Evolutionary conservation across 2,888 invertebrate genomes (phyloP).

Genomic region (Allophyes oxyacanthae): DNA sequence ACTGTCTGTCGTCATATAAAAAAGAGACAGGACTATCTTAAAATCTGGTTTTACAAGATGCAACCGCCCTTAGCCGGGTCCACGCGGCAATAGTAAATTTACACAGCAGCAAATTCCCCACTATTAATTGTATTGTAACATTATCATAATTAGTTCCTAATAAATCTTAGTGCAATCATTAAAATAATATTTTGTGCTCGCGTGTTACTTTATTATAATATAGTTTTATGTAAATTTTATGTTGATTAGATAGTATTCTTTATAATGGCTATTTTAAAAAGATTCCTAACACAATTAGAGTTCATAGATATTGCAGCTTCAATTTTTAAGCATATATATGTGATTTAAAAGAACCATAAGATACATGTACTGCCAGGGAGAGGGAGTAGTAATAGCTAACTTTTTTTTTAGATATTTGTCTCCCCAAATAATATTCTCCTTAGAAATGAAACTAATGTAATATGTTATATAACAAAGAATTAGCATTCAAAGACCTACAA

Average conservation of each 20-base stretch:
- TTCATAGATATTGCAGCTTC: constrained; percentile 21
- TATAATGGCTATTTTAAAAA: constrained; percentile 17
- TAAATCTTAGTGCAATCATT: constrained; percentile 45
- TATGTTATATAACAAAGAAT: constrained; percentile 3
- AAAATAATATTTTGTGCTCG: constrained; percentile 21
- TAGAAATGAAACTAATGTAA: constrained; percentile 5
- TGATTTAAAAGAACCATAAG: neutral
- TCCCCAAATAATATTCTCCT: neutral
- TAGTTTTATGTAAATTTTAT: constrained; percentile 44
- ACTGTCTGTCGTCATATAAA: no score
- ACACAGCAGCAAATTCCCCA: neutral
- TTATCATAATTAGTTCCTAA: constrained; percentile 31
- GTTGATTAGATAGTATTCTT: constrained; percentile 26
- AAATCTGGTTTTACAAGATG: no score
- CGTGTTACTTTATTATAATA: constrained; percentile 34
- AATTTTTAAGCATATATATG: constrained; percentile 3
- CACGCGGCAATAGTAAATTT: constrained; percentile 5
- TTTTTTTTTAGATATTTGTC: constrained; percentile 11
- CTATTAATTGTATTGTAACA: constrained; percentile 15
- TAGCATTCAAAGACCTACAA: constrained; percentile 14
- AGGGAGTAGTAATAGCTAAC: constrained; percentile 4
- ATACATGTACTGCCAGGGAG: neutral
- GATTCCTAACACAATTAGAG: constrained; percentile 26
- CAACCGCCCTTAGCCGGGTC: constrained; percentile 14
- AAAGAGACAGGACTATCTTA: no score